Base-by-base conservation (phyloP, 2,888 invertebrate genomes). In the Azorinus chamasolen region DNA sequence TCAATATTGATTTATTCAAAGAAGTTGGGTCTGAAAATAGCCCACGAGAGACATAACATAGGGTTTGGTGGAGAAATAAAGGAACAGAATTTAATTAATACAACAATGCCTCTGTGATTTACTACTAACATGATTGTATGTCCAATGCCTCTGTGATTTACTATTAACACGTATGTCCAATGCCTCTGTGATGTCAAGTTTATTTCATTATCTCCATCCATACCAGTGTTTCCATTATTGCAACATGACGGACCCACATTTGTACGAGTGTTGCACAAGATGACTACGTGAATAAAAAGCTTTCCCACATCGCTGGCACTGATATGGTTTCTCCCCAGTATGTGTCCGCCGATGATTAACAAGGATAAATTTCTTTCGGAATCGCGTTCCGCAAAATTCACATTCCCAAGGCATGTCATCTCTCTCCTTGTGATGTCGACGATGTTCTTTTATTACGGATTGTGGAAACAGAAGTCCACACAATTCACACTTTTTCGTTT, bases 311-410 rank as follows among this genome's bases (percentile, higher is more conserved):
- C 32, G 14, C 6, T 32, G 27, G 45, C 64, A 64, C 10, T 24
- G 2, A 24, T 45, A 64, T 4, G 54, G 64, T 37, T 55, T 54
- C 41, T 64, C 64, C 18, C 54, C 54, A 5, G 64, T 64, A 20
- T 64, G 64, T 20, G 25, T 43, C 4, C 41, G 5, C 14, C 24
- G n/a, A 27, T 64, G 64, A 18, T 45, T 53, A n/a, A 45, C 54
- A 4, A 54, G 37, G 16, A 39, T 43, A 10, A 24, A 54, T 16
- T 45, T 41, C 20, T 54, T 64, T 45, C 53, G 45, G 32, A 64
- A 64, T 6, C 25, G 5, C 20, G 54, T 54, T 8, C 54, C 46
- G 16, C 64, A 64, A 18, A 8, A 39, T 32, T 64, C 55, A 18
- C 54, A 32, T 12, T 6, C 51, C 51, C 51, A 51, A 4, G 20